Evolutionary conservation across 2,113 vertebrate genomes (phyloP).

Genomic region (Triplophysa tibetana): DNA sequence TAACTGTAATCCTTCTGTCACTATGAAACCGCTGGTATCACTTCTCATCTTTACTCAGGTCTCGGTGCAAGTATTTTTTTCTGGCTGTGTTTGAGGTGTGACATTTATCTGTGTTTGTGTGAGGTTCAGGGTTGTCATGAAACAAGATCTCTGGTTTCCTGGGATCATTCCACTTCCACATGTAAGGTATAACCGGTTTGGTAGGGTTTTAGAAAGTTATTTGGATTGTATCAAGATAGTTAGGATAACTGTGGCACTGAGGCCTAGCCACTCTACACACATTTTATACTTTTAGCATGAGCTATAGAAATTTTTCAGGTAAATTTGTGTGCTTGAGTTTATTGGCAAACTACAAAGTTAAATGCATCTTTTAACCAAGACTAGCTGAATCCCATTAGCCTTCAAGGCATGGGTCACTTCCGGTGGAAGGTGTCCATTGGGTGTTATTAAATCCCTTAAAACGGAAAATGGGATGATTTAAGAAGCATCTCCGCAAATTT

Average conservation of each 20-base stretch:
- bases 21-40: background rate
- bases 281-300: background rate
- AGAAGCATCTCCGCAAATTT: too few relatives aligned
- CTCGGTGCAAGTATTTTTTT: background rate
- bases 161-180: background rate
- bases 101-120: conserved; percentile 15
- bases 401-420: too few relatives aligned
- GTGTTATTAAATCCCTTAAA: too few relatives aligned
- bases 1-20: conserved; percentile 3
- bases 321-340: too few relatives aligned
- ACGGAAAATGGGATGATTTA: too few relatives aligned
- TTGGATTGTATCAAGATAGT: background rate
- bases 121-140: background rate
- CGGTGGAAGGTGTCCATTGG: too few relatives aligned
- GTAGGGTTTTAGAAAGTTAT: background rate
- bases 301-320: too few relatives aligned
- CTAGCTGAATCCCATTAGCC: too few relatives aligned
- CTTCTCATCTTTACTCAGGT: background rate
- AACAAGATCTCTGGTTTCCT: background rate
- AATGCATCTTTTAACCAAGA: too few relatives aligned
- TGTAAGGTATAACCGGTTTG: background rate
- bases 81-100: conserved; percentile 1
- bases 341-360: too few relatives aligned
- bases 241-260: background rate
- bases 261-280: background rate